Base-by-base conservation (phyloP, 2,113 vertebrate genomes). In the Psettodes erumei region DNA sequence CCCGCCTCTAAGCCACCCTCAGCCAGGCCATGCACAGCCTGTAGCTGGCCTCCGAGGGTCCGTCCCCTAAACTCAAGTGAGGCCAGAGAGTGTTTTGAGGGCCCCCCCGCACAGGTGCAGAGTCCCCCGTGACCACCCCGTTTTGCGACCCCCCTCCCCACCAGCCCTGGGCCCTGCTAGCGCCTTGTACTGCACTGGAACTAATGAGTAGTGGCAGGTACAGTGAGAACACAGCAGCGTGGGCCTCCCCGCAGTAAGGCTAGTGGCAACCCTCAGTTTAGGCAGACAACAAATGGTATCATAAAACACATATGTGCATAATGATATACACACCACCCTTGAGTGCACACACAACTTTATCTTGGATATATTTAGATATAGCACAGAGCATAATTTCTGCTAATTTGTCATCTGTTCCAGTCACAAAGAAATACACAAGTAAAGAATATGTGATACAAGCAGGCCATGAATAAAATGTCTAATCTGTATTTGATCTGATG, bases 141-240 rank as follows among this genome's bases (percentile, higher is more conserved):
- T 88, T 92, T 92, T 89, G 79, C 63, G n/a, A n/a, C n/a, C n/a
- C n/a, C n/a, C n/a, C n/a, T n/a, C n/a, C n/a, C 89, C 88, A 92
- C 90, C 78, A 81, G 83, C 33, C 88, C 33, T 63, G 88, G 75
- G 79, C 88, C 89, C 71, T 74, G 77, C 77, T 67, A 64, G 77
- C 68, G 86, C 88, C 94, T 94, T 90, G 84, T 92, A 88, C 91
- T 91, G 88, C 92, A 86, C 91, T 93, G 94, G 93, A 96, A 96
- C 87, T 96, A 96, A 96, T 95, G 91, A 76, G 88, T 90, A 93
- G 91, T 95, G 95, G 95, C 96, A 96, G 95, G 92, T 94, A 93
- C 91, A 94, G 89, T 75, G 81, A 87, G 84, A 91, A 82, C 55
- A 47, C 73, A 81, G 65, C 65, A 68, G 81, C 21, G 5, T 75